Base-by-base conservation (phyloP, 2,888 invertebrate species). In the Poecilobothrus nobilitatus region DNA sequence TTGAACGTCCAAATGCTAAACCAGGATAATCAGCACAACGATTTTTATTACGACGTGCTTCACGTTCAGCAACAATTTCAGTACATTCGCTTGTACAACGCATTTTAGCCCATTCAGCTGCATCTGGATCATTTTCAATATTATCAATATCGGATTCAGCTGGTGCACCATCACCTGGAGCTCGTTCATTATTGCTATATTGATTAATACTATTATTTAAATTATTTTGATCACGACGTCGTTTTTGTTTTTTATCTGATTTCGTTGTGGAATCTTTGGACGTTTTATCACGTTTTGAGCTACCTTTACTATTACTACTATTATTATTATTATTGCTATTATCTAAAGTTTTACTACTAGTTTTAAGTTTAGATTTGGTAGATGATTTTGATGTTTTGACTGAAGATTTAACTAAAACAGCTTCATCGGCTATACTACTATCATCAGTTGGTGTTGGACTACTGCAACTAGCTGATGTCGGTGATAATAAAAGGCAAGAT, bases 1-100 rank as follows among this genome's bases (percentile, higher is more conserved):
- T 91, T 72, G 94, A 94, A 75, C 91, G 90, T 67, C 93, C 94
- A 79, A 95, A 94, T 1, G 94, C 94, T 70, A 95, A 83, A 37
- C 95, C 95, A 0, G 95, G 95, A 83, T 95, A 95, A 80, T 95
- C 95, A 63, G 94, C 90, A 82, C 94, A 94, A 81, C 94, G 86
- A 75, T 91, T 85, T 75, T 88, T 86, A 75, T 91, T 86, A 70
- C 88, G 82, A 67, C 91, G 84, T 70, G 87, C 89, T 78, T 94
- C 94, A 72, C 93, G 86, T 78, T 91, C 94, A 41, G 94, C 92
- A 72, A 94, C 86, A 69, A 94, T 90, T 82, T 96, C 95, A 4
- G 94, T 90, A 72, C 94, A 86, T 81, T 92, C 93, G 81, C 94
- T 94, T 63, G 94, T 89, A 82, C 95, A 96, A 74, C 95, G 86